Conservation (phyloP, 2,113 vertebrate species). For the Crocuta crocuta region DNA sequence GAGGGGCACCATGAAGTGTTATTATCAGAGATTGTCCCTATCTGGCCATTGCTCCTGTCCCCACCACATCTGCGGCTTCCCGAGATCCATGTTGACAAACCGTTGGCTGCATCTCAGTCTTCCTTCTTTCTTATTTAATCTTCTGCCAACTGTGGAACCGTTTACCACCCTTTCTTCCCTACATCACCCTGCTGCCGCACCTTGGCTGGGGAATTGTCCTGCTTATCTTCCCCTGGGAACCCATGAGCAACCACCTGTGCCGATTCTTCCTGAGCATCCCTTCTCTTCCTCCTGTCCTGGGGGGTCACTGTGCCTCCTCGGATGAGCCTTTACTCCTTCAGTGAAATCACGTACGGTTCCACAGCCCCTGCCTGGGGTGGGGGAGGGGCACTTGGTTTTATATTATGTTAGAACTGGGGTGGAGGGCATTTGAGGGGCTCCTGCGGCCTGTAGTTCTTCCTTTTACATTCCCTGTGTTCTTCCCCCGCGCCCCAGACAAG, state of each 20-base stretch:
- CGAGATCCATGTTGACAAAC: background rate
- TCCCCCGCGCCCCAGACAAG: background rate
- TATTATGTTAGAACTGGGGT: background rate
- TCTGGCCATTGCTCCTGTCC: background rate
- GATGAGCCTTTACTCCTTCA: background rate
- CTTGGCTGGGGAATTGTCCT: background rate
- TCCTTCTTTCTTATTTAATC: background rate
- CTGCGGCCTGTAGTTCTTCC: background rate
- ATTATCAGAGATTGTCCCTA: background rate
- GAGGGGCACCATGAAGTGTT: background rate
- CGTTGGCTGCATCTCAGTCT: background rate
- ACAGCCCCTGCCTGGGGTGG: background rate
- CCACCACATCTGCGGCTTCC: background rate
- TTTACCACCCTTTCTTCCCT: background rate
- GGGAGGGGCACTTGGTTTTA: background rate
- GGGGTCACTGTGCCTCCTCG: rapidly evolving
- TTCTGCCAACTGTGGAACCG: background rate
- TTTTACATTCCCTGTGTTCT: background rate
- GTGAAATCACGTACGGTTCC: background rate
- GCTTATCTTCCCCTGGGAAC: rapidly evolving
- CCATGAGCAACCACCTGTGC: background rate
- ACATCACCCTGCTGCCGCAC: background rate
- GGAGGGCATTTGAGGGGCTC: background rate
- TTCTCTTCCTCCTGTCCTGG: background rate
- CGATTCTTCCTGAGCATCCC: background rate